Conservation (phyloP, 2,888 invertebrate species). For the Archaeoteleia sp. region DNA sequence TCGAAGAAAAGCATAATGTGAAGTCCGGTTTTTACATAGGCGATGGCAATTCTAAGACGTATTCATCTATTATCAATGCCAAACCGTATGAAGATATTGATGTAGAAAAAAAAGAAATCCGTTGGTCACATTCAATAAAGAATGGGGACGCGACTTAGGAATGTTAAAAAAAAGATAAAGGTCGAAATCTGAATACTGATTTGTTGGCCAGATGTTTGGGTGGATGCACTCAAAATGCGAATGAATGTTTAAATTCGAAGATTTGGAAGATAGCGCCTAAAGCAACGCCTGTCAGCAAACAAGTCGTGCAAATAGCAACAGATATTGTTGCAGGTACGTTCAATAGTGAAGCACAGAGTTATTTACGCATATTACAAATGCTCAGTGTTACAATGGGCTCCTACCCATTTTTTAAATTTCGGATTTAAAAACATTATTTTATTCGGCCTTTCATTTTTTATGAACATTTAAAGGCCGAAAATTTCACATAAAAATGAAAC, state of each 20-base stretch:
- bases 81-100: conserved; percentile 48
- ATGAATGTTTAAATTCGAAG: too few relatives aligned
- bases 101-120: conserved; percentile 47
- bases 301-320: conserved; percentile 12
- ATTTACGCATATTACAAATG: too few relatives aligned
- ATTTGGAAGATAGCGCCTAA: too few relatives aligned
- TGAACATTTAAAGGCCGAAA: too few relatives aligned
- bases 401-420: too few relatives aligned
- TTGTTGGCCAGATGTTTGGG: too few relatives aligned
- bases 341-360: conserved; percentile 1
- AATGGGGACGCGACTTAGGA: conserved; percentile 33
- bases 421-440: too few relatives aligned
- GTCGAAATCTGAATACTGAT: not conserved
- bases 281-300: conserved; percentile 3
- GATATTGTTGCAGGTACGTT: not conserved
- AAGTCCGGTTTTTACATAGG: conserved; percentile 45
- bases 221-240: not conserved
- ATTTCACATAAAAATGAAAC: too few relatives aligned
- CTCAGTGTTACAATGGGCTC: too few relatives aligned
- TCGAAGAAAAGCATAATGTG: conserved; percentile 35
- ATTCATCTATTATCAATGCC: conserved; percentile 14
- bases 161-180: conserved; percentile 12
- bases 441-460: too few relatives aligned
- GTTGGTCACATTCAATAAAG: conserved; percentile 32
- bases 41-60: conserved; percentile 26